A percentile compares a stretch with the other conserved stretches of the same genome.
phyloP scores from a whole-genome alignment of 2,888 invertebrate genomes.

The Ophioninae sp. region DNA sequence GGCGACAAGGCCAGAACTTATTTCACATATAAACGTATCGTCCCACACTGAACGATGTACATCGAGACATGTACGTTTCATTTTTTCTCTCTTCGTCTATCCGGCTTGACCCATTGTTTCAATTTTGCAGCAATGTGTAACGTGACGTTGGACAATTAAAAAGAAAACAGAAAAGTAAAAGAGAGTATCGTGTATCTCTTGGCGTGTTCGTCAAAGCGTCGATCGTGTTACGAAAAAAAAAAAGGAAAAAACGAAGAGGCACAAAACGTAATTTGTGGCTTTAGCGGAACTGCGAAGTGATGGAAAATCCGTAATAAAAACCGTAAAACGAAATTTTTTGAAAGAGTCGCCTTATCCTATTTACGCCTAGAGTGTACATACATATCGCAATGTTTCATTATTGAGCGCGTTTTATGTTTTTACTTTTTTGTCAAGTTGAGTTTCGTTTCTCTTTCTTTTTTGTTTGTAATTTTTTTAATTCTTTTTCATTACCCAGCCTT shows the following conservation, averaged over 20 bases:
- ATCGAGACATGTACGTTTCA: no score
- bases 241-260: conserved; percentile 13
- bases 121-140: conserved; percentile 15
- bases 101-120: conserved; percentile 2
- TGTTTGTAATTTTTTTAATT: neutral
- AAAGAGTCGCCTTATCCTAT: conserved; percentile 55
- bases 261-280: conserved; percentile 50
- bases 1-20: conserved; percentile 44
- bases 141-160: conserved; percentile 29
- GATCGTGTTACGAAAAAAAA: neutral
- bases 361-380: conserved; percentile 59
- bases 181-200: conserved; percentile 22
- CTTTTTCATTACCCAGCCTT: conserved; percentile 23
- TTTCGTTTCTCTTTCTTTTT: conserved; percentile 16
- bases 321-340: conserved; percentile 37
- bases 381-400: conserved; percentile 60
- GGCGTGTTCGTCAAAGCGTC: conserved; percentile 5
- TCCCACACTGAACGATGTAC: neutral
- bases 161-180: neutral
- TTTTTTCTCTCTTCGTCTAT: conserved; percentile 20
- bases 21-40: neutral
- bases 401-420: conserved; percentile 58
- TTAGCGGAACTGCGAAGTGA: conserved; percentile 54
- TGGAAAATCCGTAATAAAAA: conserved; percentile 44
- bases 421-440: conserved; percentile 16